phyloP scores from a whole-genome alignment of 2,888 invertebrate genomes.

The Eupithecia tripunctaria region DNA sequence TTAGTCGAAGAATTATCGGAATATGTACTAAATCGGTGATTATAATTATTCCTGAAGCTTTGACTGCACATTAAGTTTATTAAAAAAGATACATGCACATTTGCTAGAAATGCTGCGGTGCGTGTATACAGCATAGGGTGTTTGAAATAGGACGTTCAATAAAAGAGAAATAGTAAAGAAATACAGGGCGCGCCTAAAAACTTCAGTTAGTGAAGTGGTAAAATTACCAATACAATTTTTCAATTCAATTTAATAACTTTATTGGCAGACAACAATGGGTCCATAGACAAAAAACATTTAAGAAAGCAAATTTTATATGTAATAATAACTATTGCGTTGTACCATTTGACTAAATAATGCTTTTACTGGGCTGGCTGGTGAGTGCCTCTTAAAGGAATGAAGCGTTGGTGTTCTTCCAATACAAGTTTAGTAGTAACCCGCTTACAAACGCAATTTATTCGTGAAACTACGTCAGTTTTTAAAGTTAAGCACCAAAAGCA shows the following conservation, averaged over 20 bases:
- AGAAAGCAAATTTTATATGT: no score
- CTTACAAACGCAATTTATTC: no score
- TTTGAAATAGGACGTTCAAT: conserved; percentile 9
- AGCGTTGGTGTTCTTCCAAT: no score
- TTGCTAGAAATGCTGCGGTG: not conserved
- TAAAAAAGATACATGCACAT: not conserved
- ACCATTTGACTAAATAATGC: not conserved
- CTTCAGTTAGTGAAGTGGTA: no score
- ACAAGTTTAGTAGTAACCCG: no score
- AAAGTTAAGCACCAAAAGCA: no score
- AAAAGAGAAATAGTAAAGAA: not conserved
- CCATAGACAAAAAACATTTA: no score
- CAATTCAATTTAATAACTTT: no score
- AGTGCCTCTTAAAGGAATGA: no score
- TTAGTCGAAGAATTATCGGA: not conserved
- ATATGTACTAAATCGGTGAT: not conserved
- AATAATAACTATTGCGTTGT: not conserved
- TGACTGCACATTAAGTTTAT: conserved; percentile 3
- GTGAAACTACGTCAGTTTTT: no score
- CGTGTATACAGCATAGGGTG: conserved; percentile 11
- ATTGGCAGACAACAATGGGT: no score
- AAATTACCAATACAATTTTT: no score
- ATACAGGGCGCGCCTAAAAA: not conserved
- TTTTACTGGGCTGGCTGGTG: not conserved
- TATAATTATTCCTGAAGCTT: not conserved